phyloP scores from a whole-genome alignment of 2,888 invertebrate species.

The Limnephilus auricula region DNA sequence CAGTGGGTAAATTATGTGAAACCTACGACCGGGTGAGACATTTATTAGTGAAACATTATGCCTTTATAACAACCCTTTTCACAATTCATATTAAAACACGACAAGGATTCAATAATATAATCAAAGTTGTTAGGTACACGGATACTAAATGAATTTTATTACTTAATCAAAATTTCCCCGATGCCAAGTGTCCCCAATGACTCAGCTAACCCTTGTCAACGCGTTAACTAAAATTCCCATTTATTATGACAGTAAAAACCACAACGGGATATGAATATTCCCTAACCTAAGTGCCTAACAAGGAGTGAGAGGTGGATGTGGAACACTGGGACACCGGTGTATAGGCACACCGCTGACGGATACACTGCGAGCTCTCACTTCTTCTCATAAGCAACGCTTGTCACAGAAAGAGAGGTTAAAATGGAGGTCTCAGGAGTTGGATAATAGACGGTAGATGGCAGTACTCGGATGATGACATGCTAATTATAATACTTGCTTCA shows the following conservation, averaged over 20 bases:
- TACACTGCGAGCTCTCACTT: background rate
- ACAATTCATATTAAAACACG: background rate
- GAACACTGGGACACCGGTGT: background rate
- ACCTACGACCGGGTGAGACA: background rate
- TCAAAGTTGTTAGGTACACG: background rate
- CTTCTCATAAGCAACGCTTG: background rate
- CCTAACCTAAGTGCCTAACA: conserved; percentile 2
- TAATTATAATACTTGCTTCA: conserved; percentile 19
- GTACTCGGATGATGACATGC: conserved; percentile 20
- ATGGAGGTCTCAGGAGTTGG: background rate
- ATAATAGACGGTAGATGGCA: background rate
- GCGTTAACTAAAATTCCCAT: conserved; percentile 26
- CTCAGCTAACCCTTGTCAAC: background rate
- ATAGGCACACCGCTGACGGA: background rate
- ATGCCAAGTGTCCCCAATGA: background rate
- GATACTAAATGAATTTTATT: background rate
- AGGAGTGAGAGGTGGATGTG: background rate
- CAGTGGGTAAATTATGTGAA: background rate
- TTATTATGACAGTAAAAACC: conserved; percentile 34
- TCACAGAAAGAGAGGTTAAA: background rate
- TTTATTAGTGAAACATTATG: background rate
- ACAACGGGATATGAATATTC: conserved; percentile 26
- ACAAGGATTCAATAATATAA: background rate
- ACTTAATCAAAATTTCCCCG: background rate
- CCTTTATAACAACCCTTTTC: background rate